Evolutionary conservation across 2,888 invertebrate genomes (phyloP), one percentile per base, ranked within the genome.

Genomic region (Drosophila putrida): DNA sequence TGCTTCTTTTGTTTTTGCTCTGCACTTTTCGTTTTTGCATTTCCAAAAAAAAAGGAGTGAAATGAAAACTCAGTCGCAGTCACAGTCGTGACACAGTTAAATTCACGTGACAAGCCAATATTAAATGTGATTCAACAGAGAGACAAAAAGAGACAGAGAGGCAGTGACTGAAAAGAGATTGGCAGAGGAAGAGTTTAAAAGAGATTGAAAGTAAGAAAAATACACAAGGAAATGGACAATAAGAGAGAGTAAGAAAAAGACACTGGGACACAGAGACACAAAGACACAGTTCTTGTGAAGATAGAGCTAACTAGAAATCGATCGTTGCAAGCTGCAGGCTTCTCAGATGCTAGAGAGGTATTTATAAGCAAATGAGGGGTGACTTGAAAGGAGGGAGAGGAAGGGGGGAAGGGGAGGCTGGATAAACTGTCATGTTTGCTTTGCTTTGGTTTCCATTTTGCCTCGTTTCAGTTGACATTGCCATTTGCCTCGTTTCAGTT

Each of bases 61-160:
- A 68, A 79, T 73, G 78, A 55, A 76, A 67, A 57, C 59, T 74
- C 84, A 68, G 81, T 60, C 55, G 41, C 39, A 41, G 67, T 20
- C 38, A 53, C 62, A 57, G 49, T 59, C 61, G 78, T 78, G 83
- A 68, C 87, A 83, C 82, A 78, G 82, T 87, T 87, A 71, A 87
- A 84, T 81, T 87, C 87, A 83, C 85, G 84, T 87, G 88, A 84
- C 84, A 87, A 81, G 88, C 82, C 76, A 87, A 87, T 87, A 84
- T 82, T 84, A 87, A 82, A 82, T 75, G 81, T 81, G 88, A 82
- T 84, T 87, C 79, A 81, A 61, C 69, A 65, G 84, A 71, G 60
- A 50, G 51, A 31, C 55, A 71, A 41, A 28, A 1, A 27, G 9
- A 49, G 6, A 6, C 13, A 39, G 36, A 33, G 33, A 38, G 38